A percentile compares a stretch with the other conserved stretches of the same genome.
Conservation (phyloP, 2,797 vertebrate species). For the Pangasius djambal region DNA sequence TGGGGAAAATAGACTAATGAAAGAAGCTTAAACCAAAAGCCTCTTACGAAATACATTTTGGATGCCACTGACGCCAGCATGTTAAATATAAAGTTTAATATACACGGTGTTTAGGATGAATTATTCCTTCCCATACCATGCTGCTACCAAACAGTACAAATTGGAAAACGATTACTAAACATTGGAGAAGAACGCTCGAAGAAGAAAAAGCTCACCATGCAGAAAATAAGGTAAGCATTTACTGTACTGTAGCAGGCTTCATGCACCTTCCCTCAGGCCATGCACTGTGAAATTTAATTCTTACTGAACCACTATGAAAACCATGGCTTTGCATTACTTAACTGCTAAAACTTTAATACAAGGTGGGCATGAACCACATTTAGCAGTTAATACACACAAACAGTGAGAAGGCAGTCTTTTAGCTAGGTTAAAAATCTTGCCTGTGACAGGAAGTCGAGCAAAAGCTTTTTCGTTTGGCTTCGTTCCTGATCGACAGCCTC, state of each 20-base stretch:
- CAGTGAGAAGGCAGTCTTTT: not conserved
- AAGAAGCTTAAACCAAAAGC: not conserved
- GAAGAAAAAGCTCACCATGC: slow-evolving; percentile 41
- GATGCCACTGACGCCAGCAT: not conserved
- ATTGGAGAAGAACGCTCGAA: slow-evolving; percentile 12
- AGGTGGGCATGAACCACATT: slow-evolving; percentile 13
- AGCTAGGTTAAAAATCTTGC: not conserved
- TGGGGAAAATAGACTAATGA: not conserved
- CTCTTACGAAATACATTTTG: not conserved
- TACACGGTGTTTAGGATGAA: not conserved
- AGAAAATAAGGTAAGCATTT: slow-evolving; percentile 38
- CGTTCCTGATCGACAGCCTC: slow-evolving; percentile 6
- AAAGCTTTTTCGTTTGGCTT: not conserved
- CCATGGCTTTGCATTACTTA: slow-evolving; percentile 22
- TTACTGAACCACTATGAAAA: slow-evolving; percentile 23
- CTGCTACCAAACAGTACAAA: not conserved
- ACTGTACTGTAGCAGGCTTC: slow-evolving; percentile 15
- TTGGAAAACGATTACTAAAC: slow-evolving; percentile 22
- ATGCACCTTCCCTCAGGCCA: slow-evolving; percentile 39
- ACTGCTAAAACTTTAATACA: not conserved
- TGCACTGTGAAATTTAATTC: slow-evolving; percentile 30
- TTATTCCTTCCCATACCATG: too few species aligned
- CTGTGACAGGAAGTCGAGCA: not conserved
- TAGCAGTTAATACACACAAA: not conserved
- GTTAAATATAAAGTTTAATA: not conserved